Conservation (phyloP, 1,140 invertebrate genomes). For the Drosophila tsacasi region DNA sequence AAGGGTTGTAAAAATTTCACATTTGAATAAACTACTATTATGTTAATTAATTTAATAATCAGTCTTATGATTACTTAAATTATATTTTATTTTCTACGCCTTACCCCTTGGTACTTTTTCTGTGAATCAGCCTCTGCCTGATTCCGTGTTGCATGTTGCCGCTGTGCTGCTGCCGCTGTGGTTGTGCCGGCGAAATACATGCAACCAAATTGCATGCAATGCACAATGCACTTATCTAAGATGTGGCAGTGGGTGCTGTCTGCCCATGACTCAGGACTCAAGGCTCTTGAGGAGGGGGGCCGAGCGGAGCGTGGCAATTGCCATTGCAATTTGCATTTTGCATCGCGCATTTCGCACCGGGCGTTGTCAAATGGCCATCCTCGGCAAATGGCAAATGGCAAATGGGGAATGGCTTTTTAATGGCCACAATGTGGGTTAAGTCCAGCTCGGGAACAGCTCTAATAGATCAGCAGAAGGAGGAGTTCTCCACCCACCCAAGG, state of each 20-base stretch:
- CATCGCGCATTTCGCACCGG: conserved; percentile 68
- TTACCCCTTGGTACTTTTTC: background rate
- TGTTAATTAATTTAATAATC: too few species aligned
- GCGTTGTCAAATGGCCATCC: conserved; percentile 71
- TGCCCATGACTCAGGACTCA: background rate
- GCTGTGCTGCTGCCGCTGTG: conserved; percentile 7
- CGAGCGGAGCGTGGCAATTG: conserved; percentile 47
- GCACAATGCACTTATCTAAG: conserved; percentile 57
- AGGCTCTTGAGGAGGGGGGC: background rate
- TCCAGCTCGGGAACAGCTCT: conserved; percentile 58
- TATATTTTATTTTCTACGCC: background rate
- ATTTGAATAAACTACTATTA: too few species aligned
- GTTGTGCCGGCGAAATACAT: conserved; percentile 38
- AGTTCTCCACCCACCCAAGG: conserved; percentile 3
- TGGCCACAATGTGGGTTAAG: conserved; percentile 71
- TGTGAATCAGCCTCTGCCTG: background rate
- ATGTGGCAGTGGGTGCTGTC: conserved; percentile 52
- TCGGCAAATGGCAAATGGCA: conserved; percentile 12
- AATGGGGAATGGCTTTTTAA: conserved; percentile 60
- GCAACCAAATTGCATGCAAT: conserved; percentile 71
- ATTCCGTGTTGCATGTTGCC: conserved; percentile 10
- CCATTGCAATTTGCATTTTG: conserved; percentile 65
- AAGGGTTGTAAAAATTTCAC: too few species aligned
- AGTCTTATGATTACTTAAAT: background rate
- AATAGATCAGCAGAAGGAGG: conserved; percentile 30